Percentiles rank a stretch among this genome's conserved stretches.
phyloP scores from a whole-genome alignment of 2,113 vertebrate species.

The Lasiurus borealis region DNA sequence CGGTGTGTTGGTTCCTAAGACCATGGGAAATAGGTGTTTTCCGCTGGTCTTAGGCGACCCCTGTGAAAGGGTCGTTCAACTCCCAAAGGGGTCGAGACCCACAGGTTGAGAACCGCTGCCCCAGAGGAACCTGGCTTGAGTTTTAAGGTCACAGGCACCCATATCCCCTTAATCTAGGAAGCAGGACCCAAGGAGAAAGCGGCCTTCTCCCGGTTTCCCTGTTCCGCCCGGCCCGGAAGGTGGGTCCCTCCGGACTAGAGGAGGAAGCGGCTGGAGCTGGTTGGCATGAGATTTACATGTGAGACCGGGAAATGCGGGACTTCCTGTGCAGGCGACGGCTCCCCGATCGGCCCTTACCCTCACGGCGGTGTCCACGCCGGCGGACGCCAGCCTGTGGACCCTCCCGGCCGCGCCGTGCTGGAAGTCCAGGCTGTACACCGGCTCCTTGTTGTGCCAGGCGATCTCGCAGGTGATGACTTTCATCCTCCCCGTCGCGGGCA shows the following conservation, averaged over 20 bases:
- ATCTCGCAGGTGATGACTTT: slow-evolving; percentile 99
- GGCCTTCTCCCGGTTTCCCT: neutral
- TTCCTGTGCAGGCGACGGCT: accelerated
- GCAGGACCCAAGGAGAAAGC: neutral
- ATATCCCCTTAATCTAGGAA: neutral
- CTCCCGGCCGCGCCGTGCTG: slow-evolving; percentile 91
- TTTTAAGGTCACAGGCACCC: neutral
- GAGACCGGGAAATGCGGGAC: neutral
- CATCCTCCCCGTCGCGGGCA: slow-evolving; percentile 85
- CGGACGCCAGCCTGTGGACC: slow-evolving; percentile 93
- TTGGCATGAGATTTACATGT: neutral
- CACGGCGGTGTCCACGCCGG: slow-evolving; percentile 96
- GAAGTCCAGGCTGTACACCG: slow-evolving; percentile 98
- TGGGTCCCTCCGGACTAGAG: neutral
- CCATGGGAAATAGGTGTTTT: too few relatives aligned
- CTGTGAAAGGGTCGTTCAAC: too few relatives aligned
- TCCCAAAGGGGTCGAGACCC: too few relatives aligned
- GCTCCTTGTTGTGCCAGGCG: slow-evolving; percentile 98
- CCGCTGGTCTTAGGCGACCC: too few relatives aligned
- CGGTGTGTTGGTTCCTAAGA: too few relatives aligned
- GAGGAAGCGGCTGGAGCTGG: too few relatives aligned
- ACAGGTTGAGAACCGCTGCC: too few relatives aligned
- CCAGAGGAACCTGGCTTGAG: too few relatives aligned
- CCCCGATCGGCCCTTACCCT: slow-evolving; percentile 91
- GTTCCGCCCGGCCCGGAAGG: neutral